A percentile compares a stretch with the other conserved stretches of the same genome.
phyloP scores from a whole-genome alignment of 1,140 invertebrate genomes.

The Drosophila burlai region DNA sequence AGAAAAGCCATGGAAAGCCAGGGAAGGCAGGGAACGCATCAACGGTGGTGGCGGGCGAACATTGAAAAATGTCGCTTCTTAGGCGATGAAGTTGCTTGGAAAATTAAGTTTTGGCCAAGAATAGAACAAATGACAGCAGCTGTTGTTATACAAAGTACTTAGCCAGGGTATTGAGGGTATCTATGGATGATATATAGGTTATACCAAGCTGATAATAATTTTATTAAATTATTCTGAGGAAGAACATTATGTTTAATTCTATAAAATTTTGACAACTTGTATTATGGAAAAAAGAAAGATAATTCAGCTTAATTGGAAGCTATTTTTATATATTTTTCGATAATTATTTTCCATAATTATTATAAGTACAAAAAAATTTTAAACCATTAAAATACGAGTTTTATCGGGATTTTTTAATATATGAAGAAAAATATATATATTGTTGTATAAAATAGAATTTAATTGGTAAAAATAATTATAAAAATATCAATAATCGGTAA shows the following conservation, averaged over 20 bases:
- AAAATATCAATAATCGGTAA: neutral
- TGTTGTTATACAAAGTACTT: constrained; percentile 41
- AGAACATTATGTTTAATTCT: no score
- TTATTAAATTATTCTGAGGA: no score
- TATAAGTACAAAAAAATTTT: no score
- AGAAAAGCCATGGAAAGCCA: neutral
- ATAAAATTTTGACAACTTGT: neutral
- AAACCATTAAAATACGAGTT: no score
- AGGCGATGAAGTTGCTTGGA: constrained; percentile 73
- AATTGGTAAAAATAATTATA: neutral
- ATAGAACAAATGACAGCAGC: constrained; percentile 58
- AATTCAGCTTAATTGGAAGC: no score
- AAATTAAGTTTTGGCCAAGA: constrained; percentile 64
- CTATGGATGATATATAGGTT: neutral
- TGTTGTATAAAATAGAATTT: neutral
- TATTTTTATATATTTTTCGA: no score
- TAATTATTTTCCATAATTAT: no score
- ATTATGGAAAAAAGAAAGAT: no score
- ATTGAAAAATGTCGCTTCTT: constrained; percentile 76
- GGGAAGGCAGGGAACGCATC: no score
- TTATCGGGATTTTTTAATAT: no score
- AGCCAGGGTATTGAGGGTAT: constrained; percentile 1
- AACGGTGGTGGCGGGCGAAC: constrained; percentile 25
- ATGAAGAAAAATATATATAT: no score
- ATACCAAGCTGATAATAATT: no score